Percentiles rank a stretch among this genome's conserved stretches.
Conservation (phyloP, 2,888 invertebrate genomes). For the Synanthedon myopaeformis region DNA sequence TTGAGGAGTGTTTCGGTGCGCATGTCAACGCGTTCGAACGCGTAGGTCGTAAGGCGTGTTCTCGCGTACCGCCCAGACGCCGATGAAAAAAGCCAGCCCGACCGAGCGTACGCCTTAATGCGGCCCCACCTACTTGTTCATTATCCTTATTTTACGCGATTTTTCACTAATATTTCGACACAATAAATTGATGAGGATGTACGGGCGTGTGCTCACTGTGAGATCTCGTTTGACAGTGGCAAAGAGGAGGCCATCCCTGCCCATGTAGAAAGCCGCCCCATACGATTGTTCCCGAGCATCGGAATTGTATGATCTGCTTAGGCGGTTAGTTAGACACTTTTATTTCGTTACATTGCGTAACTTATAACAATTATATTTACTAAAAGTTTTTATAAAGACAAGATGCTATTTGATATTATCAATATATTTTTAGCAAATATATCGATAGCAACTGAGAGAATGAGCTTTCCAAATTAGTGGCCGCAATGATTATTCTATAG, state of each 20-base stretch:
- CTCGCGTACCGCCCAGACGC: conserved; percentile 58
- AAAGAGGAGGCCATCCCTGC: conserved; percentile 49
- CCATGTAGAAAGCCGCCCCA: conserved; percentile 64
- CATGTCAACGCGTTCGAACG: conserved; percentile 47
- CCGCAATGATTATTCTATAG: no score
- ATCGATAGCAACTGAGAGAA: no score
- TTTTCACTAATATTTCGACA: conserved; percentile 56
- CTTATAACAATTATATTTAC: no score
- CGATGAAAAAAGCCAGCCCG: conserved; percentile 59
- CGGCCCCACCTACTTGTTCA: conserved; percentile 64
- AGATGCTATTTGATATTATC: no score
- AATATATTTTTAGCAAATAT: no score
- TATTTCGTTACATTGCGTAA: no score
- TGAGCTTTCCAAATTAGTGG: no score
- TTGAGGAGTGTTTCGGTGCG: conserved; percentile 38
- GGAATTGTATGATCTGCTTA: conserved; percentile 18
- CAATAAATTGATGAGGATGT: conserved; percentile 5
- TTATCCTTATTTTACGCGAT: conserved; percentile 64
- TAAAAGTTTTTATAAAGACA: no score
- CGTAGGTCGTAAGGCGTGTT: conserved; percentile 60
- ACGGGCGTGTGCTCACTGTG: conserved; percentile 52
- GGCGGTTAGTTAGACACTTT: no score
- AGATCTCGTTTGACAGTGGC: conserved; percentile 62
- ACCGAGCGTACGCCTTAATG: conserved; percentile 37
- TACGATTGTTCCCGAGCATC: conserved; percentile 47